Percentiles rank a stretch among this genome's conserved stretches.
phyloP scores from a whole-genome alignment of 2,113 vertebrate species.

The Zosterops lateralis region DNA sequence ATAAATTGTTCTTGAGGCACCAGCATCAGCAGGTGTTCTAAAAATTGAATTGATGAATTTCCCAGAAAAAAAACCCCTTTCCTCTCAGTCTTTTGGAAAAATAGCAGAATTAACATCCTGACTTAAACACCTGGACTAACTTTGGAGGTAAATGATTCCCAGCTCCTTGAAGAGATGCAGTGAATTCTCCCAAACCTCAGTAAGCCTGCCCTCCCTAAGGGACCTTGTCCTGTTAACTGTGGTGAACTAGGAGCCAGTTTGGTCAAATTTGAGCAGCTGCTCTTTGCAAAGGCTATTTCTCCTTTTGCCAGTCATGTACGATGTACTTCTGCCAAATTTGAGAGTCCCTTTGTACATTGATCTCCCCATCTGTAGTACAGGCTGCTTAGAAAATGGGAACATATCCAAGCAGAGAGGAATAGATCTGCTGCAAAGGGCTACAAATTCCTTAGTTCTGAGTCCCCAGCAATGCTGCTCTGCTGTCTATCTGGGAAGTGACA shows the following conservation, averaged over 20 bases:
- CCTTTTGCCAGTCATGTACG: neutral
- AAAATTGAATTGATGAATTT: neutral
- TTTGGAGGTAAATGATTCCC: neutral
- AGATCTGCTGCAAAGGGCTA: neutral
- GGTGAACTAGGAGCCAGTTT: neutral
- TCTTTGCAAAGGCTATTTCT: neutral
- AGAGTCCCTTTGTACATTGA: neutral
- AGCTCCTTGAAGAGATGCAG: neutral
- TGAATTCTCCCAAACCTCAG: neutral
- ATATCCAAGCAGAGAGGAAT: neutral
- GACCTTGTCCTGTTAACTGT: neutral
- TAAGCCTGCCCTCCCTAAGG: neutral
- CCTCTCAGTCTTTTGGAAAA: neutral
- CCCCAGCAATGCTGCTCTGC: neutral
- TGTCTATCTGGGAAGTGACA: neutral
- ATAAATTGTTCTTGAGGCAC: neutral
- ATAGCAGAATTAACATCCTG: neutral
- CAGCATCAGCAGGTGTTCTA: neutral
- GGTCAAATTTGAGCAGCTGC: neutral
- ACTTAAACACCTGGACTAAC: neutral
- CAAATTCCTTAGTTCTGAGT: neutral
- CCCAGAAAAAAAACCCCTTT: neutral
- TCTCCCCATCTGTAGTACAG: neutral
- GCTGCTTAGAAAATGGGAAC: neutral
- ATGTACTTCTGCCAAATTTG: neutral